Percentiles rank a stretch among this genome's conserved stretches.
phyloP scores from a whole-genome alignment of 2,888 invertebrate genomes.

The Parnassius smintheus region DNA sequence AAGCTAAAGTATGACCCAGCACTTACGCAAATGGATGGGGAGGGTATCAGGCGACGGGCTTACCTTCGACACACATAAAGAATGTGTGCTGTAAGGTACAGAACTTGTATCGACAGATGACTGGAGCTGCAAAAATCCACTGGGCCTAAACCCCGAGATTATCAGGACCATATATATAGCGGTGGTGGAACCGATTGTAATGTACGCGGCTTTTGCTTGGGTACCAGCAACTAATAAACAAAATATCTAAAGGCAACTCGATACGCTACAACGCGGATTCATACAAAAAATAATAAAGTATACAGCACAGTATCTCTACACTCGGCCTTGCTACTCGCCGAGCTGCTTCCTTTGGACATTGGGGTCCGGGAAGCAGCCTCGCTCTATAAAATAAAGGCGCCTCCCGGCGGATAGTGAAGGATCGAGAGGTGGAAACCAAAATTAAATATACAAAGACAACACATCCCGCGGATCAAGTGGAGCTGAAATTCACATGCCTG shows the following conservation, averaged over 20 bases:
- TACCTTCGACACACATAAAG: no score
- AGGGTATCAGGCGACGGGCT: no score
- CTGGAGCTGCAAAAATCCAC: no score
- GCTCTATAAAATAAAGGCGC: conserved; percentile 5
- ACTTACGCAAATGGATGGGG: background rate
- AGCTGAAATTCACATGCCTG: background rate
- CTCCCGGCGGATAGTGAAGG: conserved; percentile 11
- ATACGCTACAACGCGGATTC: conserved; percentile 24
- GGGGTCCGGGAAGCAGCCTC: no score
- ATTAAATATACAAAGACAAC: background rate
- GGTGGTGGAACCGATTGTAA: no score
- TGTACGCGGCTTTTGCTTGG: background rate
- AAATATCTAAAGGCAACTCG: no score
- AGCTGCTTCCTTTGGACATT: no score
- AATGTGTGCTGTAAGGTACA: no score
- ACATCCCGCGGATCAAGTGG: background rate
- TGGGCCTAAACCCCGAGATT: no score
- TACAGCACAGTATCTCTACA: conserved; percentile 30
- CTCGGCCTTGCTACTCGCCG: conserved; percentile 25
- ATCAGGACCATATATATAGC: no score
- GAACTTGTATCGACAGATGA: no score
- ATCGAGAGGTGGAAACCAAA: conserved; percentile 2
- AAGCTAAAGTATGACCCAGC: conserved; percentile 1
- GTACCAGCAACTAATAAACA: no score
- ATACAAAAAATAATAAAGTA: conserved; percentile 26